Evolutionary conservation across 2,888 invertebrate species (phyloP).

Genomic region (Dryadula phaetusa): DNA sequence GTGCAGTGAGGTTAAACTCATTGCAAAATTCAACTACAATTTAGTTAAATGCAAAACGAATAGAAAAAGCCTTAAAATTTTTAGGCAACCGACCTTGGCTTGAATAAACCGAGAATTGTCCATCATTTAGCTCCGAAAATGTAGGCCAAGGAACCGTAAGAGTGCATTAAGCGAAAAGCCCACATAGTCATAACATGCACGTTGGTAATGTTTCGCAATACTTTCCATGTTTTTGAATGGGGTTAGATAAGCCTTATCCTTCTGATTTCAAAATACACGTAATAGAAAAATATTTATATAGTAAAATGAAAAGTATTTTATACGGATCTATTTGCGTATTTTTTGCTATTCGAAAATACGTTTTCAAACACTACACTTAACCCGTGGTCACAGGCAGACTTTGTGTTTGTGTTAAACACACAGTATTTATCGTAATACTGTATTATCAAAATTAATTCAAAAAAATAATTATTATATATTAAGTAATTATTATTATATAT

Average conservation of each 20-base stretch:
- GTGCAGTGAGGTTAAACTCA: background rate
- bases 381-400: too few species aligned
- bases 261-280: too few species aligned
- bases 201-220: conserved; percentile 22
- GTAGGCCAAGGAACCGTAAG: conserved; percentile 32
- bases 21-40: conserved; percentile 10
- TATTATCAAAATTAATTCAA: too few species aligned
- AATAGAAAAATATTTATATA: too few species aligned
- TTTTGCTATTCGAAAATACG: too few species aligned
- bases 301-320: too few species aligned
- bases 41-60: background rate
- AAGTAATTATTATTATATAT: too few species aligned
- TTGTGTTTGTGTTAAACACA: too few species aligned
- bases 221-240: background rate
- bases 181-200: conserved; percentile 1
- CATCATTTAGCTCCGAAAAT: conserved; percentile 25
- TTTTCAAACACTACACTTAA: too few species aligned
- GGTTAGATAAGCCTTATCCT: background rate
- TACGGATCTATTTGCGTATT: too few species aligned
- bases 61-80: conserved; percentile 5
- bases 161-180: conserved; percentile 33
- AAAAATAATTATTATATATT: too few species aligned
- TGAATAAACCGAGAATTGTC: conserved; percentile 24
- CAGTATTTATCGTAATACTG: too few species aligned
- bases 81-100: conserved; percentile 22